These are phyloP conservation scores for Phyto melanocephala DNA, from an alignment of 2,888 invertebrate species.

Conservation along the genomic window DNA sequence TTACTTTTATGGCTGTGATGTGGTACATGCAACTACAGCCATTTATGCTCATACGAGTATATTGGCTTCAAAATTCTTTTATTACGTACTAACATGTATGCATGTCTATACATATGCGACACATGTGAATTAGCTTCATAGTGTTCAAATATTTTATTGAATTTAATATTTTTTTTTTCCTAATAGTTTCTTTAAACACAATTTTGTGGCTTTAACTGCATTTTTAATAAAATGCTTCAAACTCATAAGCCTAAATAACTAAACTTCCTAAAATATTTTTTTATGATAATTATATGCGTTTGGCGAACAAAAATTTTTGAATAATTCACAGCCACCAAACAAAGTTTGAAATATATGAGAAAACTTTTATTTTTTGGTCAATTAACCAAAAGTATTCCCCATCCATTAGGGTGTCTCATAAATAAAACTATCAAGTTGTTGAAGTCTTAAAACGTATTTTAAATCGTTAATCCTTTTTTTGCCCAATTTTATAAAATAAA, in stretches of 20 bases:
- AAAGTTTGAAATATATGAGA: constrained; percentile 60
- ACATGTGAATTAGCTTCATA: constrained; percentile 30
- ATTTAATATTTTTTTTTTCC: constrained; percentile 11
- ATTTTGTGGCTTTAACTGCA: background rate
- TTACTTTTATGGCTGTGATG: constrained; percentile 73
- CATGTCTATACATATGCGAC: background rate
- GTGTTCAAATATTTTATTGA: background rate
- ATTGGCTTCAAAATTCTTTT: constrained; percentile 20
- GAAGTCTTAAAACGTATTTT: too few species aligned
- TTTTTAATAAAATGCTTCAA: background rate
- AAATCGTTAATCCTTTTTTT: too few species aligned
- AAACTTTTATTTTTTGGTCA: constrained; percentile 54
- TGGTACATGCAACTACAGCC: constrained; percentile 70
- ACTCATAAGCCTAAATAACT: background rate
- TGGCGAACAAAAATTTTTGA: constrained; percentile 28
- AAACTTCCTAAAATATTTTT: background rate
- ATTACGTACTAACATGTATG: background rate
- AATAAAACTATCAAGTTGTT: too few species aligned
- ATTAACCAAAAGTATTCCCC: constrained; percentile 39
- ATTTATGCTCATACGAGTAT: constrained; percentile 27
- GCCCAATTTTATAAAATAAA: too few species aligned
- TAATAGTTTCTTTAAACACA: background rate
- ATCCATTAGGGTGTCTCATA: constrained; percentile 11
- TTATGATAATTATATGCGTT: constrained; percentile 72
- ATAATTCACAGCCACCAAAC: constrained; percentile 32